Evolutionary conservation across 92 coral and sea anemone genomes (phyloP), one percentile per base, ranked within the genome.

Genomic region (Palythoa grandiflora): DNA sequence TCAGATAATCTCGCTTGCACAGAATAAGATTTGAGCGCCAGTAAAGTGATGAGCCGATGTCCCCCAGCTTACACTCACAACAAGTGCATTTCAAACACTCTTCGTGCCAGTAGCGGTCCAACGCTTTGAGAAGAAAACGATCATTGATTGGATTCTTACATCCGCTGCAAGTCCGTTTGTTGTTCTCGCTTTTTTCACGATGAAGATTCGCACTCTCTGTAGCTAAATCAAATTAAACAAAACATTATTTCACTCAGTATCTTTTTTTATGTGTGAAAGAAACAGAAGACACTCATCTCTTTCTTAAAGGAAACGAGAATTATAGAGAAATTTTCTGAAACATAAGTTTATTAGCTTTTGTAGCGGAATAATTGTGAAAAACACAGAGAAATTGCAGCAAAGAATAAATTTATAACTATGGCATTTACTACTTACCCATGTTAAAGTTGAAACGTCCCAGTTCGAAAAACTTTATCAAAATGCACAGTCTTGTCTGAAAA

Each of bases 101-200:
- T 77, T 95, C 98, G 66, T 95, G 98, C 98, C 98, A 95, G 51
- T 87, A 95, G 54, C 89, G 78, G n/a, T 92, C 98, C 71, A 95
- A 78, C 6, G 98, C 98, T 78, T 94, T 88, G 28, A 95, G 89
- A 17, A 95, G 89, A 83, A 91, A 95, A 15, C 95, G 95, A 78
- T 95, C 98, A 21, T 79, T 93, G 73, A 95, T 95, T 35, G 96
- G 96, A 70, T 88, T 79, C 15, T 93, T 86, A 51, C 98, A 95
- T 57, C 94, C 95, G 61, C 94, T 95, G 72, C 98, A 95, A 75
- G 84, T 79, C 38, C 92, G 89, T 77, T 89, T 91, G 75, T 61
- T 77, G 75, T 61, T 77, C 21, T 63, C 65, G 19, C 71, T 89
- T 6, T 68, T 89, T 10, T 73, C 28, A 10, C 88, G 83, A 66